These are phyloP conservation scores for Reinhardtius hippoglossoides DNA, from an alignment of 2,113 vertebrate species.

Conservation along the genomic window DNA sequence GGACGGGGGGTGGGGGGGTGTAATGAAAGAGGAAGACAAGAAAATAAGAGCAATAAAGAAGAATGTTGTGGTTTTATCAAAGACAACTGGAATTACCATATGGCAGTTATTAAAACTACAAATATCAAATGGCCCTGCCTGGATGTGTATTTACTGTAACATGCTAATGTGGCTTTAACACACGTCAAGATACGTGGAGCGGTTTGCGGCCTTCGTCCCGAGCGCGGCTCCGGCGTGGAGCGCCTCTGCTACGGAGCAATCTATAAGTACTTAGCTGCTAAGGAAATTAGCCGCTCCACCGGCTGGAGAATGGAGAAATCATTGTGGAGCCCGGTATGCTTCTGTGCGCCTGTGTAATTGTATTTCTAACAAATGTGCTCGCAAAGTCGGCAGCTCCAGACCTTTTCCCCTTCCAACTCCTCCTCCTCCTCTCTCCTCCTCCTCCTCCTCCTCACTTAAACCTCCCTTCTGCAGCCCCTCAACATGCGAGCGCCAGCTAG, in stretches of 20 bases:
- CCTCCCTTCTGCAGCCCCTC: slow-evolving; percentile 23
- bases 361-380: slow-evolving; percentile 77
- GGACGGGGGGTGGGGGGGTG: too few relatives aligned
- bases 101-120: too few relatives aligned
- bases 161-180: slow-evolving; percentile 10
- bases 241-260: slow-evolving; percentile 71
- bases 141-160: slow-evolving; percentile 23
- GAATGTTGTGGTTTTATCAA: not conserved
- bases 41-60: not conserved
- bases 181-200: slow-evolving; percentile 56
- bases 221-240: slow-evolving; percentile 26
- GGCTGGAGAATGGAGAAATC: slow-evolving; percentile 79
- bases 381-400: slow-evolving; percentile 55
- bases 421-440: slow-evolving; percentile 35
- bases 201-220: slow-evolving; percentile 48
- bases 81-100: not conserved
- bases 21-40: not conserved
- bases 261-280: slow-evolving; percentile 76
- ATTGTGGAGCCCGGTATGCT: slow-evolving; percentile 73
- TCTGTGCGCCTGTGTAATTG: slow-evolving; percentile 79
- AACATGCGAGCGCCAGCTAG: slow-evolving; percentile 23
- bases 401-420: slow-evolving; percentile 34
- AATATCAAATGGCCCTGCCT: too few relatives aligned
- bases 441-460: slow-evolving; percentile 28
- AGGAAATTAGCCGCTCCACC: slow-evolving; percentile 81